Percentiles rank a stretch among this genome's conserved stretches.
Conservation (phyloP, 1,140 invertebrate species). For the Himalopsyche phryganea region DNA sequence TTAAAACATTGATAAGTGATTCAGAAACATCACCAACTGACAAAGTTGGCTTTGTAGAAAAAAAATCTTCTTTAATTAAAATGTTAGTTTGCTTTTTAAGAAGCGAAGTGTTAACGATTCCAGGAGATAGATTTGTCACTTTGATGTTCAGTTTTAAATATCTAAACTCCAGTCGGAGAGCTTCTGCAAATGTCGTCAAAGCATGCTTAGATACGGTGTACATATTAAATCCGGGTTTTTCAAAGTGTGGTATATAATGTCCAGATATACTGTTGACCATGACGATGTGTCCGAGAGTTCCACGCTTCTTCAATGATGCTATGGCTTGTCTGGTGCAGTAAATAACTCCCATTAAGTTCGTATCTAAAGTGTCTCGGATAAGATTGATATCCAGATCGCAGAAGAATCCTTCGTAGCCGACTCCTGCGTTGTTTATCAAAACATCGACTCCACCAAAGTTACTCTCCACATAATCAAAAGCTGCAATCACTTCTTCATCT, state of each 20-base stretch:
- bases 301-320: not conserved
- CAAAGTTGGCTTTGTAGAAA: not conserved
- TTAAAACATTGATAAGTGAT: not conserved
- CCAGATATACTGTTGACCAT: not conserved
- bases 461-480: not conserved
- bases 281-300: not conserved
- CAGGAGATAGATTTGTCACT: not conserved
- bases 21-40: not conserved
- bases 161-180: not conserved
- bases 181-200: not conserved
- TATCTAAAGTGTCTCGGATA: not conserved
- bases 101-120: not conserved
- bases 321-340: not conserved
- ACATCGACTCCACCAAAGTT: not conserved
- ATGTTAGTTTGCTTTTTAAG: not conserved
- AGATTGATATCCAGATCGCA: not conserved
- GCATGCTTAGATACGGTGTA: not conserved
- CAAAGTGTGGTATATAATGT: not conserved
- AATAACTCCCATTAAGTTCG: not conserved
- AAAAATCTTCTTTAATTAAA: not conserved
- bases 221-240: not conserved
- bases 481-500: not conserved
- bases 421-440: conserved; percentile 1
- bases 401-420: not conserved
- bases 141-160: not conserved